Evolutionary conservation across 2,797 vertebrate species (phyloP), one percentile per base, ranked within the genome.

Genomic region (Orestias chungarensis): DNA sequence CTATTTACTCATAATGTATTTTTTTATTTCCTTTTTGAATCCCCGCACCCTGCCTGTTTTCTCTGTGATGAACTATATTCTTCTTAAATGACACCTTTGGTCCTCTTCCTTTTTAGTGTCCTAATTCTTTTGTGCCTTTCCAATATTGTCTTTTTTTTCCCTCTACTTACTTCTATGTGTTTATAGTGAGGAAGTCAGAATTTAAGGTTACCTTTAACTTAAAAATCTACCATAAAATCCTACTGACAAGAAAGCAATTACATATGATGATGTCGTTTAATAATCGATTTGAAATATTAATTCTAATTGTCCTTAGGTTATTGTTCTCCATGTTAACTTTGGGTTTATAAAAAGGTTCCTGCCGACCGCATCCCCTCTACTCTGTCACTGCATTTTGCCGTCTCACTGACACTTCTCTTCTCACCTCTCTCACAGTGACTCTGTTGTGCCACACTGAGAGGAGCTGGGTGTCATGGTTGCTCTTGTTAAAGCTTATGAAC

Each of bases 401-500:
- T 74, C 77, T 64, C 35, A 2, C 65, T 78, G 81, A 82, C 72
- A 74, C 79, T 72, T 33, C 8, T 82, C 82, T 72, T 82, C 78
- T 81, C 80, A 75, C 78, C 80, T 75, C 70, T 75, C 73, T 43
- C 69, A 67, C 78, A 76, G 75, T 82, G 75, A 43, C 78, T 81
- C 70, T 78, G 79, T 64, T 74, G 69, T 76, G 71, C 52, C 83
- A 77, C 7, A 44, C 78, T 76, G 79, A 71, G 84, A 84, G 57
- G 70, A 83, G 77, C 75, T 69, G 64, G 82, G 80, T 84, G 74
- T 86, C 73, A 29, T 76, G 86, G 87, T 80, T 85, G 82, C 84
- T 87, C 82, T 80, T 89, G 82, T 86, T 82, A 85, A 84, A 87
- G 76, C 78, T 81, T 72, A 71, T 76, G 78, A 78, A 81, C 83